Base-by-base conservation (phyloP, 2,888 invertebrate species). In the Lordiphosa fenestrarum region DNA sequence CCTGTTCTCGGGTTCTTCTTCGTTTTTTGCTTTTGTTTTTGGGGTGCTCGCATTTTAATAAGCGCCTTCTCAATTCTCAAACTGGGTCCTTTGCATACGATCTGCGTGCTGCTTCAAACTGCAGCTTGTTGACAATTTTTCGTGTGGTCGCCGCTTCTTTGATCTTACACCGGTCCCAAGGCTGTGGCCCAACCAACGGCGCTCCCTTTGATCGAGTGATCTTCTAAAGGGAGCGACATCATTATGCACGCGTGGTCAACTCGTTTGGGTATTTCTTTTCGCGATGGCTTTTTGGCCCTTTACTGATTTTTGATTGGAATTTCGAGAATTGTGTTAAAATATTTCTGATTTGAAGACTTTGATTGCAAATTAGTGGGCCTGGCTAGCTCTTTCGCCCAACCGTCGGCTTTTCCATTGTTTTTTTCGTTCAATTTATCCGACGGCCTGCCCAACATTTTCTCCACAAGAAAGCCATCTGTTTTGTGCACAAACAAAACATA, bases 191-290 rank as follows among this genome's bases (percentile, higher is more conserved):
- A 48, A 56, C 53, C 55, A 12, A 62, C 69, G 82, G 83, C 75
- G 75, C 83, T 84, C 67, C 67, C 71, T 83, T 83, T 82, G 84
- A 85, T 75, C 80, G 71, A 75, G 71, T 82, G 73, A 84, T 78
- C 82, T 74, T 72, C 70, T 70, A 73, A 75, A 73, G 66, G 76
- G 66, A 86, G 83, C 85, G 84, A 75, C 86, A 50, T 77, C 73
- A 84, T 86, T 84, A 84, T 84, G 74, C 68, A 86, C 84, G 86
- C 84, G 84, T 84, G 84, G 85, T 84, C 84, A 85, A 74, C 78
- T 82, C 53, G 47, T 58, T 59, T 40, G 40, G 54, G 38, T 39
- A 48, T 44, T 50, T 37, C 35, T 50, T 48, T 42, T 15, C 19
- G 15, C 40, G 10, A 30, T 30, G 30, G 30, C 30, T 10, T 10